phyloP scores from a whole-genome alignment of 2,888 invertebrate genomes.

The Charanyca ferruginea region DNA sequence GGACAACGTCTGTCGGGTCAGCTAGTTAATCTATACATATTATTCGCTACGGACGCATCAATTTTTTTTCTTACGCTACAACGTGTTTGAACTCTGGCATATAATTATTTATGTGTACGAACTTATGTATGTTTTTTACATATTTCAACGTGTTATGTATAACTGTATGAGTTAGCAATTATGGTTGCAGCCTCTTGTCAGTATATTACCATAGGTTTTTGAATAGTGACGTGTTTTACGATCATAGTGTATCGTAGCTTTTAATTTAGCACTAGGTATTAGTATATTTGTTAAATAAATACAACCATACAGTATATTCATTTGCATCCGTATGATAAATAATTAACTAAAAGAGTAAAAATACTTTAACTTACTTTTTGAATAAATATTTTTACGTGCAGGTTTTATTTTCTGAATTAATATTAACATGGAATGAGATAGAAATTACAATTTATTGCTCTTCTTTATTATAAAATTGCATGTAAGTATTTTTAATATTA shows the following conservation, averaged over 20 bases:
- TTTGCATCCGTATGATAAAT: no score
- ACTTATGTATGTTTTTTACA: background rate
- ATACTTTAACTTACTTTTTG: background rate
- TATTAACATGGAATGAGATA: background rate
- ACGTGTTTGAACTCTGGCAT: background rate
- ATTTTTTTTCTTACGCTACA: background rate
- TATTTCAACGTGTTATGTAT: background rate
- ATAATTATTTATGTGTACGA: background rate
- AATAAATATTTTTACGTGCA: background rate
- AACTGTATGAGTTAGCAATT: background rate
- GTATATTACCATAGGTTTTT: conserved; percentile 21
- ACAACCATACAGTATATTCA: no score
- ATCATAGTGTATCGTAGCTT: background rate
- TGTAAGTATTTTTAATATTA: conserved; percentile 11
- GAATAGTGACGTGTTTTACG: conserved; percentile 39
- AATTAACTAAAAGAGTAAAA: no score
- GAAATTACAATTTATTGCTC: background rate
- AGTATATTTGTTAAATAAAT: no score
- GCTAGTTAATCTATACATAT: no score
- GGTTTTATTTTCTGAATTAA: background rate
- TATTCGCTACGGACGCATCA: background rate
- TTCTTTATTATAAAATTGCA: background rate
- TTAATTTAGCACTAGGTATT: background rate
- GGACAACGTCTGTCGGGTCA: no score
- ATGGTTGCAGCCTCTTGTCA: conserved; percentile 5